phyloP scores from a whole-genome alignment of 1,140 invertebrate genomes.

The Sycophaga agraensis region DNA sequence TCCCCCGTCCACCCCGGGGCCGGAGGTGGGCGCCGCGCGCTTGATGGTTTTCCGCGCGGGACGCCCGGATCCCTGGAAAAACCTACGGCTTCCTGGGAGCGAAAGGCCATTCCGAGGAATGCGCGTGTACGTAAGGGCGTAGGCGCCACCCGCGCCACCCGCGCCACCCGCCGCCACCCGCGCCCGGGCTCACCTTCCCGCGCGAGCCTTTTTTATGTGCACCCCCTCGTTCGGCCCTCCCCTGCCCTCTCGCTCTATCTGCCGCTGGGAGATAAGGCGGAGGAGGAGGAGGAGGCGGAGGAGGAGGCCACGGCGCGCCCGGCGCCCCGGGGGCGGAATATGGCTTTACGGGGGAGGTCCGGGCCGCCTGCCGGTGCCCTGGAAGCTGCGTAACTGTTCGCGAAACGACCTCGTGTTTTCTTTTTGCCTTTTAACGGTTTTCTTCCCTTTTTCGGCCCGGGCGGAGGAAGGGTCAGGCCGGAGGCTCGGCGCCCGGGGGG shows the following conservation, averaged over 20 bases:
- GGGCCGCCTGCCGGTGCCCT: background rate
- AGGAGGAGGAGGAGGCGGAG: background rate
- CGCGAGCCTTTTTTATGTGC: background rate
- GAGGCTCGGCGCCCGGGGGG: too few relatives aligned
- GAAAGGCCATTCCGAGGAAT: slow-evolving; percentile 17
- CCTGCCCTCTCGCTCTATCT: background rate
- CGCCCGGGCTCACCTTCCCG: background rate
- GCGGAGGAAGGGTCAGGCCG: background rate
- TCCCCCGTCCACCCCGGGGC: background rate
- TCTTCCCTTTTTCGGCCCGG: background rate
- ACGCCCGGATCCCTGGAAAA: slow-evolving; percentile 17
- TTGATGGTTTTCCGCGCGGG: background rate
- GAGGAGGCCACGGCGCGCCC: too few relatives aligned
- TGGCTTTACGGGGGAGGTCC: background rate
- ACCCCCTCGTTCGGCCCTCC: background rate
- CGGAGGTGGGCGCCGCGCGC: background rate
- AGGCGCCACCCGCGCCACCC: background rate
- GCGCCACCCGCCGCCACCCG: background rate
- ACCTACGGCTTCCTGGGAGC: background rate
- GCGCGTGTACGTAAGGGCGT: slow-evolving; percentile 8
- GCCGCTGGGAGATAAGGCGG: background rate
- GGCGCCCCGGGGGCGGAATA: background rate
- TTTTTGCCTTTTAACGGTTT: slow-evolving; percentile 11
- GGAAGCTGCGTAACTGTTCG: slow-evolving; percentile 6
- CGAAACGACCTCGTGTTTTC: background rate